Percentiles rank a stretch among this genome's conserved stretches.
Conservation (phyloP, 2,113 vertebrate genomes). For the Neotoma lepida region DNA sequence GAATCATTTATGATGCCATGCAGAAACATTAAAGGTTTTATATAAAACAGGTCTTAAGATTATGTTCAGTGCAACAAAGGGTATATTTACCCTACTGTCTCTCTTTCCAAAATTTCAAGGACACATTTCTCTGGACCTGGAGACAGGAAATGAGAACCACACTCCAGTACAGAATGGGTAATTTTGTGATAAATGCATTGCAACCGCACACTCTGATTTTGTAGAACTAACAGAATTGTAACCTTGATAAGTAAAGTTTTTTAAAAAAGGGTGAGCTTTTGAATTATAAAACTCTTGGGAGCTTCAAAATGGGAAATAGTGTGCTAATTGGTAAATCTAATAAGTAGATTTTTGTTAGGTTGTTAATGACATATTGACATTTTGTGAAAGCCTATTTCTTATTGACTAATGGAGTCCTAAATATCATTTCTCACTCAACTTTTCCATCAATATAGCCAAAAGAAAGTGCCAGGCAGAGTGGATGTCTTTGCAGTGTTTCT, state of each 20-base stretch:
- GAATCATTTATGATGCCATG: neutral
- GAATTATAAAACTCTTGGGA: conserved; percentile 16
- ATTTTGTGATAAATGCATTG: no score
- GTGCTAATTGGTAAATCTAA: conserved; percentile 17
- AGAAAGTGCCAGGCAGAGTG: neutral
- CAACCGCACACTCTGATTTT: neutral
- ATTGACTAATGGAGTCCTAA: conserved; percentile 45
- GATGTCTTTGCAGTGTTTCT: neutral
- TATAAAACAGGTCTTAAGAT: neutral
- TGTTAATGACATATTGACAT: conserved; percentile 46
- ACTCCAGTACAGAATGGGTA: no score
- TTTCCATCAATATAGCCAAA: conserved; percentile 30
- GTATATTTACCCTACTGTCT: rapidly evolving
- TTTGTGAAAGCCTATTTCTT: conserved; percentile 39
- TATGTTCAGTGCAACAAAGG: neutral
- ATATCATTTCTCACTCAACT: conserved; percentile 50
- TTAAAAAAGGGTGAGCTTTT: neutral
- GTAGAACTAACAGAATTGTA: neutral
- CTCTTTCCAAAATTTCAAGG: neutral
- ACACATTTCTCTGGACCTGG: neutral
- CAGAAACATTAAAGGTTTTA: neutral
- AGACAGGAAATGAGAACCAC: neutral
- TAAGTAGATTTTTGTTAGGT: conserved; percentile 32
- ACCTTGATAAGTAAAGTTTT: neutral
- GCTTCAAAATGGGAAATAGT: neutral